Base-by-base conservation (phyloP, 2,888 invertebrate genomes). In the Sarcophaga subvicina region DNA sequence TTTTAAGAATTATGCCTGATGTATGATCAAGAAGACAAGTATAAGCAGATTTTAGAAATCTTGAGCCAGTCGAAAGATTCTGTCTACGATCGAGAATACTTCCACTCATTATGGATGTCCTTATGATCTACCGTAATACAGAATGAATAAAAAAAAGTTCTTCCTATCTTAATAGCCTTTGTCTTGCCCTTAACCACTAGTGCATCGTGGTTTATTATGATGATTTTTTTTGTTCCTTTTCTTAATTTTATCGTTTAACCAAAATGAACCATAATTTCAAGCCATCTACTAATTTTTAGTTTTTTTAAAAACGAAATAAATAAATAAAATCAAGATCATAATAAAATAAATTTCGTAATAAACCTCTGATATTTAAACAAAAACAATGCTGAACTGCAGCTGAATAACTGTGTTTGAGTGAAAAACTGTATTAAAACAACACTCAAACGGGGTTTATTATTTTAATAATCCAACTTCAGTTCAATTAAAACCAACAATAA, bases 401-500 rank as follows among this genome's bases (percentile, higher is more conserved):
- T 69, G 49, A 81, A 67, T 37, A 37, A 37, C 37, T 37, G 8
- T 37, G 8, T 37, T 37, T 37, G 37, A 37, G 37, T 37, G 37
- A 37, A 37, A 37, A 37, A 37, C 37, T 37, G 37, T 37, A 37
- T 37, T 37, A 37, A 37, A 37, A 37, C 37, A 37, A 37, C 37
- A 37, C 37, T 37, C 37, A 37, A 6, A 3, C 69, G 37, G 37
- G 37, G 37, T 37, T 37, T 49, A 75, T 75, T 81, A 63, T 75
- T 75, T 81, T 81, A 75, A 81, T 81, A 81, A 75, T 67, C 75
- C 81, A 75, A 75, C 49, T 69, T 63, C 47, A 75, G 62, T 69
- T 25, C 75, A 75, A 81, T 81, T 81, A 70, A 81, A 81, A 75
- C 37, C 62, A 81, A 69, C 66, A 75, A 81, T 54, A 5, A 49